Conservation (phyloP, 2,797 vertebrate species). For the Crotalus adamanteus region DNA sequence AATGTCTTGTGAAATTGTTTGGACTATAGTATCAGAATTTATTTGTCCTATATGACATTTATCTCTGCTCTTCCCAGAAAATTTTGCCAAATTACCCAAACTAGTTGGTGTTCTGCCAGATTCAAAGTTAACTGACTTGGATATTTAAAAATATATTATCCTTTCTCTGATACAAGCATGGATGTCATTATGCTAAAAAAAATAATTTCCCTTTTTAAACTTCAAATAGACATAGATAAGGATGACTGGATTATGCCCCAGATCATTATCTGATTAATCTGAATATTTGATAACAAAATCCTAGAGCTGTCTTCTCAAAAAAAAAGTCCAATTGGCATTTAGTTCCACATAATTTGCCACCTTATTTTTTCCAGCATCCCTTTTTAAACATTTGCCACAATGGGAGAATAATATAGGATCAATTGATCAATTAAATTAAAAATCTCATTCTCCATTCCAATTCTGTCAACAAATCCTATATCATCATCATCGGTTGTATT, state of each 20-base stretch:
- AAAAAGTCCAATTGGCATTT: background rate
- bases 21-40: constrained; percentile 28
- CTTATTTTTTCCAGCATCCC: background rate
- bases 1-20: constrained; percentile 30
- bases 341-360: background rate
- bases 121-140: background rate
- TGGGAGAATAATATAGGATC: background rate
- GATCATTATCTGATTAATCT: background rate
- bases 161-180: background rate
- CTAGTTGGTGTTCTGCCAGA: background rate
- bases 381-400: background rate
- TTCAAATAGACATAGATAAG: background rate
- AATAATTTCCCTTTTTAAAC: background rate
- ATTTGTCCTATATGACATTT: constrained; percentile 39
- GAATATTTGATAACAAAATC: background rate
- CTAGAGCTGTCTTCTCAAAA: background rate
- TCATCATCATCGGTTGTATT: background rate
- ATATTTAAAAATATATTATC: background rate
- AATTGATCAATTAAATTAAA: background rate
- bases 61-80: constrained; percentile 43
- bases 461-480: background rate
- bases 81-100: background rate
- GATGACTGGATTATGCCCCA: background rate
- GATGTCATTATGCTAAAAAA: background rate
- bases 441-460: background rate